Base-by-base conservation (phyloP, 2,888 invertebrate genomes). In the Laspeyria flexula region DNA sequence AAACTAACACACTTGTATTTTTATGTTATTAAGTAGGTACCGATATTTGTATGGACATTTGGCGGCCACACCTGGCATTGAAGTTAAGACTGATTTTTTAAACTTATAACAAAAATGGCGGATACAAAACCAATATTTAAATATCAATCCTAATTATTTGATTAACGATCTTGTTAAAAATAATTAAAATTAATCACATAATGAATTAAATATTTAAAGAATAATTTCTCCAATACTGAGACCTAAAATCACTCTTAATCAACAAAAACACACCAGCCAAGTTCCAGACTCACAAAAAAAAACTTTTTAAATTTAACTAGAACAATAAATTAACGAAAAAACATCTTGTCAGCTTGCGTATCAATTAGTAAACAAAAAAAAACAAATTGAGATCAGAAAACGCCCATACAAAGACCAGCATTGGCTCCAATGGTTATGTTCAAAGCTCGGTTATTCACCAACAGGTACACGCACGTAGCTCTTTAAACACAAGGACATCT, bases 371-470 rank as follows among this genome's bases (percentile, higher is more conserved):
- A 69, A 75, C 70, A 67, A 75, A 67, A 67, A 71, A 69, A 77
- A 82, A 73, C 61, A 65, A 74, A 70, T 65, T 88, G 89, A 89
- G 90, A 90, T 90, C 88, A 87, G 65, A 69, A 73, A 83, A 83
- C 81, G 83, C 79, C 85, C 86, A 84, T 84, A 89, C 87, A 86
- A 85, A 83, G 60, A 83, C 81, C 84, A 79, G 85, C 69, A 73
- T 43, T 29, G 53, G 55, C 56, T 61, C 43, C 40, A 38, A 41
- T 54, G 55, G 44, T 66, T 38, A 29, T 44, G 51, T 47, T 49
- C 52, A 43, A 60, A 64, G 65, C 69, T 68, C 69, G 50, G 60
- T 60, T 37, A 34, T 29, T 54, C 39, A 43, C 51, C 43, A 43
- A 62, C 40, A 43, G 60, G 48, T 57, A 53, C 46, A 57, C 56